Conservation (phyloP, 1,140 invertebrate genomes). For the Brachystomella parvula region DNA sequence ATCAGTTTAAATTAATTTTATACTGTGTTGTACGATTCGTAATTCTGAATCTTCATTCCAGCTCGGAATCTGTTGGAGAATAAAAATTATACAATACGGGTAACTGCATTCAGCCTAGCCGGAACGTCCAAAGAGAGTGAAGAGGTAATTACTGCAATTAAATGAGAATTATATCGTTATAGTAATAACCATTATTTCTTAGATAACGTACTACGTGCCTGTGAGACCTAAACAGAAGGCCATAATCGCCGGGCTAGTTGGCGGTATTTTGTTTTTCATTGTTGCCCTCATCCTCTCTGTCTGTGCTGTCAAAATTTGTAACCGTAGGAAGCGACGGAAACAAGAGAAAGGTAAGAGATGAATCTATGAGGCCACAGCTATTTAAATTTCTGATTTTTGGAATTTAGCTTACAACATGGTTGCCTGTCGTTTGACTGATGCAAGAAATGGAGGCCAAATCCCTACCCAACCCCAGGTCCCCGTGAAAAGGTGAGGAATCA, state of each 20-base stretch:
- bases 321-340: constrained; percentile 89
- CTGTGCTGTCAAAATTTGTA: constrained; percentile 93
- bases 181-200: constrained; percentile 61
- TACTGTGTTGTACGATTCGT: neutral
- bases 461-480: constrained; percentile 55
- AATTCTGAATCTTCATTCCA: constrained; percentile 44
- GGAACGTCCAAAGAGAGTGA: constrained; percentile 25
- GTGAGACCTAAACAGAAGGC: constrained; percentile 83
- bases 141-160: neutral
- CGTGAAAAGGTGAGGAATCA: constrained; percentile 70
- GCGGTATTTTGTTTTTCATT: constrained; percentile 90
- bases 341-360: constrained; percentile 80
- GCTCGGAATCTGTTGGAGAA: constrained; percentile 85
- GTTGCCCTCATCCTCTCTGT: constrained; percentile 91
- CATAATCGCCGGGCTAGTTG: constrained; percentile 85
- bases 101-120: constrained; percentile 65
- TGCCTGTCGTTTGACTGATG: constrained; percentile 84
- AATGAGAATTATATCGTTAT: neutral
- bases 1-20: neutral
- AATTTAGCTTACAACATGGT: constrained; percentile 90
- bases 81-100: constrained; percentile 74
- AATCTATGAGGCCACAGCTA: neutral
- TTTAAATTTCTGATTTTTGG: neutral
- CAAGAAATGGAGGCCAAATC: constrained; percentile 73
- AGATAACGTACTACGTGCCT: constrained; percentile 76